A percentile compares a stretch with the other conserved stretches of the same genome.
phyloP scores from a whole-genome alignment of 1,140 invertebrate genomes.

The Apocrypta bakeri region DNA sequence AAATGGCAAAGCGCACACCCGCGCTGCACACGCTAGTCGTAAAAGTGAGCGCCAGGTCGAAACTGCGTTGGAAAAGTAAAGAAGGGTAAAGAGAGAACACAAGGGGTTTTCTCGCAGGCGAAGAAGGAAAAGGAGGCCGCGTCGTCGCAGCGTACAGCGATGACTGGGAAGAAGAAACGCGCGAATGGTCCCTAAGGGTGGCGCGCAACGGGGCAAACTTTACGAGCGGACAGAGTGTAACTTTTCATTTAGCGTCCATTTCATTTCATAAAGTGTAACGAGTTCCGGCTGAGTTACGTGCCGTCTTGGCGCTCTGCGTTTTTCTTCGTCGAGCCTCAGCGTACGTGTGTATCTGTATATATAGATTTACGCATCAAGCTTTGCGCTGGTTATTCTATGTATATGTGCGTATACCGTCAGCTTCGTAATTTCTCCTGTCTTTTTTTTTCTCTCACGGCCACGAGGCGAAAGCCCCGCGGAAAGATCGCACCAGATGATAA shows the following conservation, averaged over 20 bases:
- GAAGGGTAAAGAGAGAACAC: not conserved
- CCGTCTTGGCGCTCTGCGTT: not conserved
- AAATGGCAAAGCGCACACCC: not conserved
- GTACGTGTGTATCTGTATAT: not conserved
- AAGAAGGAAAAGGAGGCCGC: slow-evolving; percentile 1
- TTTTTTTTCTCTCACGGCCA: slow-evolving; percentile 3
- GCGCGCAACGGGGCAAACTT: not conserved
- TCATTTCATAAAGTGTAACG: slow-evolving; percentile 58
- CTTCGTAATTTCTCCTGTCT: not conserved
- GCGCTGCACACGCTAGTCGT: not conserved
- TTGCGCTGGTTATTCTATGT: not conserved
- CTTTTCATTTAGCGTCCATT: slow-evolving; percentile 58
- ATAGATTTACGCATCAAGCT: not conserved
- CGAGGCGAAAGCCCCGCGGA: slow-evolving; percentile 10
- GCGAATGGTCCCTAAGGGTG: not conserved
- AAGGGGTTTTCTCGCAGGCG: not conserved
- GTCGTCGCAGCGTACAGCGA: not conserved
- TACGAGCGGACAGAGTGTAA: slow-evolving; percentile 56
- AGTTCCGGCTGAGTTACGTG: slow-evolving; percentile 47
- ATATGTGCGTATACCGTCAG: not conserved
- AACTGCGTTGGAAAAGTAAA: slow-evolving; percentile 16
- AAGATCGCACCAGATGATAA: slow-evolving; percentile 21
- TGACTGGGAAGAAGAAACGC: not conserved
- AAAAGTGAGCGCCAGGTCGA: not conserved
- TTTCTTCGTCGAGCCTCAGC: not conserved